These are phyloP conservation scores for Globodera ellingtonae DNA, from an alignment of 1,140 invertebrate species.

Conservation along the genomic window DNA sequence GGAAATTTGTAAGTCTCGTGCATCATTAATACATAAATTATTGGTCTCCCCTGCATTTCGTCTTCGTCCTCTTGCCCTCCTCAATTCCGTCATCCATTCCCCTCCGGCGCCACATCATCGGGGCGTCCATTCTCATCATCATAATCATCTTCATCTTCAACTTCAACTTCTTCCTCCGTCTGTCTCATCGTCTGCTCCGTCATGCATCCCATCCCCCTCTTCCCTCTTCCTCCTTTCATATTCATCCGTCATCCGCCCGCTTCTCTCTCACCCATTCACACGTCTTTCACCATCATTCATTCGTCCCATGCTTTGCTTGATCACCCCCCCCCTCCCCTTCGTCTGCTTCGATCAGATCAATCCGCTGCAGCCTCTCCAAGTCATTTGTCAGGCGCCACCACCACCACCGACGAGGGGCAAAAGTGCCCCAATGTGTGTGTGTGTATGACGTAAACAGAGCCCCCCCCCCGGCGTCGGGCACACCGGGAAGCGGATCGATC, in stretches of 20 bases:
- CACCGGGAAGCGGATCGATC: background rate
- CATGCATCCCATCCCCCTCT: background rate
- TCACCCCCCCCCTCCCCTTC: background rate
- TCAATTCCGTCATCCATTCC: background rate
- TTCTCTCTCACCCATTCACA: slow-evolving; percentile 13
- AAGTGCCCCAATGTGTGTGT: background rate
- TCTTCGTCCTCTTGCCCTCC: slow-evolving; percentile 1
- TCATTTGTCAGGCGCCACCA: slow-evolving; percentile 2
- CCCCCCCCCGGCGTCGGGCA: background rate
- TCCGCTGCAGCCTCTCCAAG: slow-evolving; percentile 20
- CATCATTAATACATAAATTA: background rate
- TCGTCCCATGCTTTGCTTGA: slow-evolving; percentile 3
- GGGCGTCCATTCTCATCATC: background rate
- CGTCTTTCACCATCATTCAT: slow-evolving; percentile 3
- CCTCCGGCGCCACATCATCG: too few relatives aligned
- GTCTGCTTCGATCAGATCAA: slow-evolving; percentile 25
- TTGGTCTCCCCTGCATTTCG: background rate
- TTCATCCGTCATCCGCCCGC: slow-evolving; percentile 2
- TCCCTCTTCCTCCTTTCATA: slow-evolving; percentile 1
- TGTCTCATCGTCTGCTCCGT: background rate
- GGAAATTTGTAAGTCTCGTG: too few relatives aligned
- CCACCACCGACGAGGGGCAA: background rate
- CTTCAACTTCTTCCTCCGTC: slow-evolving; percentile 12
- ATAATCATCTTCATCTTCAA: too few relatives aligned
- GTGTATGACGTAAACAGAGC: slow-evolving; percentile 3